phyloP scores from a whole-genome alignment of 2,888 invertebrate species.

The Ectemnius cavifrons region DNA sequence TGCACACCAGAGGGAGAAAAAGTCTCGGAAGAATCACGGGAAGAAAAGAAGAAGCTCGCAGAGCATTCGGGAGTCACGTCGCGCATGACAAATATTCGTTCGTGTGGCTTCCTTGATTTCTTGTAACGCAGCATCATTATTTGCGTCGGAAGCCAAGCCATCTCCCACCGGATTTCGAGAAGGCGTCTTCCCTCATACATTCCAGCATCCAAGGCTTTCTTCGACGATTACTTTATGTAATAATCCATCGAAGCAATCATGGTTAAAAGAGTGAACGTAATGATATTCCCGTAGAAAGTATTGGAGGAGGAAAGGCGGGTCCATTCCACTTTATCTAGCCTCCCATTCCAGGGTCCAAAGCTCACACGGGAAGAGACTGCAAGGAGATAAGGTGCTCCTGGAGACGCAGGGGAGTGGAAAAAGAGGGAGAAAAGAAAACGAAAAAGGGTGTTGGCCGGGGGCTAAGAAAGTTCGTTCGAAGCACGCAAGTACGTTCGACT shows the following conservation, averaged over 20 bases:
- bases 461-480: too few species aligned
- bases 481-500: too few species aligned
- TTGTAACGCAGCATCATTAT: background rate
- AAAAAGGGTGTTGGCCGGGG: background rate
- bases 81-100: slow-evolving; percentile 28
- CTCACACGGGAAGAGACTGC: too few species aligned
- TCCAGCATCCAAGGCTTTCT: too few species aligned
- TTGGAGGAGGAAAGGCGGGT: background rate
- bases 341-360: background rate
- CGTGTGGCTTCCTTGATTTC: slow-evolving; percentile 11
- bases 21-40: slow-evolving; percentile 17
- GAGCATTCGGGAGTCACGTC: slow-evolving; percentile 30
- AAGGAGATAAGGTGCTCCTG: slow-evolving; percentile 16
- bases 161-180: background rate
- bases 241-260: too few species aligned
- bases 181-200: too few species aligned
- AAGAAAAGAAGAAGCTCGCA: slow-evolving; percentile 14
- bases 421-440: background rate
- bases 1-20: slow-evolving; percentile 19
- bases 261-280: too few species aligned
- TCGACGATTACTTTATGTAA: too few species aligned
- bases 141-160: background rate
- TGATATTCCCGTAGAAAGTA: background rate
- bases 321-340: slow-evolving; percentile 10
- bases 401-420: background rate